phyloP scores from a whole-genome alignment of 2,113 vertebrate genomes.

The Perognathus longimembris region DNA sequence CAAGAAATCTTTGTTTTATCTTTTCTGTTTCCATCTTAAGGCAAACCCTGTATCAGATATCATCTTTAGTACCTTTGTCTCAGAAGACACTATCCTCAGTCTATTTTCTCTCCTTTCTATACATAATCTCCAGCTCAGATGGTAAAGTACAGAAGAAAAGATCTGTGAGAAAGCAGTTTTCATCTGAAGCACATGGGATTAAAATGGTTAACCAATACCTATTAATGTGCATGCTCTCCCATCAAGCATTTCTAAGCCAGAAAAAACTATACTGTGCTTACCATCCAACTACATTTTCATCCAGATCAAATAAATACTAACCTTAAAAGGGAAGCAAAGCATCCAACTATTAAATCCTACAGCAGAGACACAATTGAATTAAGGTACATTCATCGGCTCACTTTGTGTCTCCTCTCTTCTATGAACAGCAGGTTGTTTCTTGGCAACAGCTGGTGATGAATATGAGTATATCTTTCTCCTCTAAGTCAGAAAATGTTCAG shows the following conservation, averaged over 20 bases:
- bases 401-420: not conserved
- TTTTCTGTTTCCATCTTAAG: slow-evolving; percentile 33
- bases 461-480: not conserved
- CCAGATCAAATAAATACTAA: not conserved
- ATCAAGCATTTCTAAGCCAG: not conserved
- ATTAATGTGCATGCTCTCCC: not conserved
- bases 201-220: not conserved
- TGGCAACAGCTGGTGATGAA: slow-evolving; percentile 12
- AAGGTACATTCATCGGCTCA: not conserved
- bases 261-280: not conserved
- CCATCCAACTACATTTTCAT: not conserved
- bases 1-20: not conserved
- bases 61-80: not conserved
- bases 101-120: not conserved
- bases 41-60: not conserved
- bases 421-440: slow-evolving; percentile 34
- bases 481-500: not conserved
- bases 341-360: not conserved
- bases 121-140: slow-evolving; percentile 15
- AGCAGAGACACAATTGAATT: not conserved
- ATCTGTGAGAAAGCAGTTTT: slow-evolving; percentile 33
- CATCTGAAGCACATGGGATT: not conserved
- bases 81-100: not conserved
- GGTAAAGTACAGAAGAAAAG: slow-evolving; percentile 17
- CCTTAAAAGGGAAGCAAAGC: slow-evolving; percentile 3